A percentile compares a stretch with the other conserved stretches of the same genome.
phyloP scores from a whole-genome alignment of 2,888 invertebrate species.

The Arge pagana region DNA sequence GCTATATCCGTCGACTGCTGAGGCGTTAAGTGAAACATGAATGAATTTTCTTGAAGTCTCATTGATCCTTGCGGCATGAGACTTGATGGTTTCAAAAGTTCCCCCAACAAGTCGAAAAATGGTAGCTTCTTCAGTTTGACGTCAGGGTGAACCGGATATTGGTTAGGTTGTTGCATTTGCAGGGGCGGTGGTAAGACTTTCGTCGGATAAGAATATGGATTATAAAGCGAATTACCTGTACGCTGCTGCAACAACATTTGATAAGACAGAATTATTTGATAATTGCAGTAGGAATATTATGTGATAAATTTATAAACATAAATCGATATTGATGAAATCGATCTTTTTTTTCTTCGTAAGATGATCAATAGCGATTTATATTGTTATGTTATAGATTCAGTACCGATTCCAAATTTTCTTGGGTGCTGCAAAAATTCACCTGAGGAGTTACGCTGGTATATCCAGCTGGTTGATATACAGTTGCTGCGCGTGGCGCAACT shows the following conservation, averaged over 20 bases:
- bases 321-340: background rate
- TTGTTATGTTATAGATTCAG: background rate
- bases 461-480: constrained; percentile 48
- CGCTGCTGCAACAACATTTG: constrained; percentile 31
- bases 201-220: constrained; percentile 45
- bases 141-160: constrained; percentile 87
- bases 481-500: constrained; percentile 42
- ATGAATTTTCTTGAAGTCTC: constrained; percentile 83
- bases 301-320: background rate
- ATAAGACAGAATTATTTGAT: background rate
- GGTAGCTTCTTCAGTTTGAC: constrained; percentile 90
- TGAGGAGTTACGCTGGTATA: constrained; percentile 50
- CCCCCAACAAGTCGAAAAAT: constrained; percentile 87
- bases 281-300: background rate
- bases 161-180: constrained; percentile 46
- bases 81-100: constrained; percentile 88
- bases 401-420: background rate
- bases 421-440: constrained; percentile 33
- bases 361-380: background rate
- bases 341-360: background rate
- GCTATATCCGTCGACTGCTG: constrained; percentile 92
- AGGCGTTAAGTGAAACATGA: constrained; percentile 88
- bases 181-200: constrained; percentile 47
- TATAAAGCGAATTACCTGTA: constrained; percentile 41
- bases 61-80: constrained; percentile 69